Conservation (phyloP, 2,113 vertebrate genomes). For the Tragelaphus scriptus region DNA sequence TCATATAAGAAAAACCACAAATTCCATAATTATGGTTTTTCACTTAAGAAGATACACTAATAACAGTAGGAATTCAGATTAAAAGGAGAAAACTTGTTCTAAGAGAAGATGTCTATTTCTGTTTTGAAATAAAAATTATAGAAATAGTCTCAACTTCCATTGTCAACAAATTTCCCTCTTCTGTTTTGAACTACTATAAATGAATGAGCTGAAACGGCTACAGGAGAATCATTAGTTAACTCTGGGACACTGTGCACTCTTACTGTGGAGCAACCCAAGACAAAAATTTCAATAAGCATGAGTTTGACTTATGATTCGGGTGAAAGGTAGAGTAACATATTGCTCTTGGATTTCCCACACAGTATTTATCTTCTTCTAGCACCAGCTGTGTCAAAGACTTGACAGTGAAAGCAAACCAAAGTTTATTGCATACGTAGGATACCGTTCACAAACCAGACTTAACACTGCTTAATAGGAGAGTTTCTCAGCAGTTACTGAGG, state of each 20-base stretch:
- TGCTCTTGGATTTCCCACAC: background rate
- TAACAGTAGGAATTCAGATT: background rate
- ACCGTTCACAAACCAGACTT: background rate
- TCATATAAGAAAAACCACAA: background rate
- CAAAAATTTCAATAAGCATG: conserved; percentile 25
- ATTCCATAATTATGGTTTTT: background rate
- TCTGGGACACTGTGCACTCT: background rate
- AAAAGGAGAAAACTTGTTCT: background rate
- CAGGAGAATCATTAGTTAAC: background rate
- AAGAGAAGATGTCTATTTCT: background rate
- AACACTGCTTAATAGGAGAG: background rate
- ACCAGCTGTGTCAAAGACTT: background rate
- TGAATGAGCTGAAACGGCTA: background rate
- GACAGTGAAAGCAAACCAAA: background rate
- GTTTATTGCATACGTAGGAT: background rate
- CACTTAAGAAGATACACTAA: background rate
- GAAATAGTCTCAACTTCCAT: background rate
- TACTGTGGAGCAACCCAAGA: background rate
- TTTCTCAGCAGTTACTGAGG: background rate
- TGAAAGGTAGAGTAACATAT: background rate
- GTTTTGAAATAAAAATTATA: background rate
- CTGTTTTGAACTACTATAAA: background rate
- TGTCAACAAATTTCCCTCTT: background rate
- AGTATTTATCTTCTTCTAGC: background rate
- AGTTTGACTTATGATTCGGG: background rate